Evolutionary conservation across 1,140 invertebrate species (phyloP), one percentile per base, ranked within the genome.

Genomic region (Trichogramma pretiosum): DNA sequence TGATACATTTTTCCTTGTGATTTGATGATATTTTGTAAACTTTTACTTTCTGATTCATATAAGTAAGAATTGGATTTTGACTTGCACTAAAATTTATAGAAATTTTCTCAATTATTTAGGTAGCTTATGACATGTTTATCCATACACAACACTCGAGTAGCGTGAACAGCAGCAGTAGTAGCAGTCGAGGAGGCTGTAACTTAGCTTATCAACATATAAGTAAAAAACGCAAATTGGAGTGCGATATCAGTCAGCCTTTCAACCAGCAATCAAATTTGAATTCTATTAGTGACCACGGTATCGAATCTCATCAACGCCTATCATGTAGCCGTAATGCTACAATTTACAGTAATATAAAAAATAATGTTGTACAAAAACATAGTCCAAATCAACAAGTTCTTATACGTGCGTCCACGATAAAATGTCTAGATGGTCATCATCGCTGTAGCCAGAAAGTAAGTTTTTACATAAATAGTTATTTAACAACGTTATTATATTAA

Each of bases 101-200:
- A 7, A 36, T 5, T 11, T 3, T 10, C 32, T 34, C 14, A 19
- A 3, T 61, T 44, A 74, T 76, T 13, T 60, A 80, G 78, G 76
- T 77, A 79, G 77, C 78, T 78, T 78, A 73, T 80, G 79, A 80
- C 78, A 81, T 81, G 79, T 81, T 80, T 76, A 80, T 80, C 76
- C 77, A 77, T 76, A 76, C 75, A 69, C 76, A 78, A 62, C 76
- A 77, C 63, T 69, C 74, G 69, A 75, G 68, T 63, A 74, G 73
- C 69, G 72, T 72, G 67, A 75, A 71, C 71, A 73, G 67, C 70
- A 73, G 64, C 68, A 73, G 63, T 62, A 72, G 64, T 60, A 70
- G 60, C 55, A 65, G 60, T 55, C 73, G 69, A 57, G 69, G 71
- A 62, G 70, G 65, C 55, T 69, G 61, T 58, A 70, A 70, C 61